These are phyloP conservation scores for Dioctria rufipes DNA, from an alignment of 2,888 invertebrate species.

Conservation along the genomic window DNA sequence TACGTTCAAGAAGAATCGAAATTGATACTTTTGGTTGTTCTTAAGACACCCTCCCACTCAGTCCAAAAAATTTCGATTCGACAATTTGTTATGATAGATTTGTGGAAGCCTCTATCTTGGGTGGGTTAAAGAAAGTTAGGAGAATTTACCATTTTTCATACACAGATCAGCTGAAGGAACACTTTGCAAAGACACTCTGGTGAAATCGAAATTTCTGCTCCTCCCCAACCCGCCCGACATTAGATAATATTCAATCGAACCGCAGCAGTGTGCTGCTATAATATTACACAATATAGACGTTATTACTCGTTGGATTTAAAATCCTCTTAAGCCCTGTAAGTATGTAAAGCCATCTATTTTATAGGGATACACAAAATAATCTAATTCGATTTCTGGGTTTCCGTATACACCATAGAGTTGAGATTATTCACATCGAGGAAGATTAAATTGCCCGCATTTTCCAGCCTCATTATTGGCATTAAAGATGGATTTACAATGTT, in stretches of 20 bases:
- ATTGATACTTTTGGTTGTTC: conserved; percentile 27
- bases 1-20: conserved; percentile 35
- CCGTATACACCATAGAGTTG: background rate
- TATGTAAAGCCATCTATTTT: background rate
- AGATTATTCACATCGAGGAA: conserved; percentile 4
- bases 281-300: background rate
- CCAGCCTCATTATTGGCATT: conserved; percentile 3
- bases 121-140: background rate
- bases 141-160: background rate
- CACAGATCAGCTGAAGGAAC: conserved; percentile 12
- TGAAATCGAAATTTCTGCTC: background rate
- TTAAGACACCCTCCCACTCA: background rate
- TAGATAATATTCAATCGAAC: conserved; percentile 30
- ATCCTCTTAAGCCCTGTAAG: conserved; percentile 1
- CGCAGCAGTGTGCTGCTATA: conserved; percentile 24
- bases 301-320: conserved; percentile 19
- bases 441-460: conserved; percentile 24
- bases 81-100: background rate
- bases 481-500: conserved; percentile 38
- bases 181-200: background rate
- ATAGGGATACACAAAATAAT: conserved; percentile 41
- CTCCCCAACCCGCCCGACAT: background rate
- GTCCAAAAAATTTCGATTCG: background rate
- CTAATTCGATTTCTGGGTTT: conserved; percentile 15
- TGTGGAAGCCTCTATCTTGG: background rate